These are phyloP conservation scores for Carabus problematicus DNA, from an alignment of 2,888 invertebrate species.

Conservation along the genomic window DNA sequence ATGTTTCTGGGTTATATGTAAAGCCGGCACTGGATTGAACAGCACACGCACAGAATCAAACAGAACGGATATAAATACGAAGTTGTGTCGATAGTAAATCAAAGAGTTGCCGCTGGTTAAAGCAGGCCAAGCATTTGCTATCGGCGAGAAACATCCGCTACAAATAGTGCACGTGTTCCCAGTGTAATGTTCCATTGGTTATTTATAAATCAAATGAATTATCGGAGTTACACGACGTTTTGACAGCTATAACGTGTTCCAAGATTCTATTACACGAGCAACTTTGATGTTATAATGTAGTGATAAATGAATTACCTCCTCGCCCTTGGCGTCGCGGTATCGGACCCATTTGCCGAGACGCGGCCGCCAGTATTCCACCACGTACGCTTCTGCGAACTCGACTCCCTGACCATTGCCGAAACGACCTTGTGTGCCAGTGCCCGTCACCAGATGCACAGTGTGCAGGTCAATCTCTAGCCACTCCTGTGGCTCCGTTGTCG, in stretches of 20 bases:
- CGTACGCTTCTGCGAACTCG: slow-evolving; percentile 85
- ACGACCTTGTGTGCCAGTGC: slow-evolving; percentile 85
- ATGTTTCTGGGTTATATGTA: too few species aligned
- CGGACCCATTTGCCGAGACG: slow-evolving; percentile 82
- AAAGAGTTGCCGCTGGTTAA: neutral
- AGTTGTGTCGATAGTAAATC: slow-evolving; percentile 25
- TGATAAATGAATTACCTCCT: slow-evolving; percentile 68
- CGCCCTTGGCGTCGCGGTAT: slow-evolving; percentile 76
- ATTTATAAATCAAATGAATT: slow-evolving; percentile 37
- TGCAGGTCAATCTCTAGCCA: slow-evolving; percentile 84
- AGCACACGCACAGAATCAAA: neutral
- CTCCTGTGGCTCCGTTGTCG: slow-evolving; percentile 77
- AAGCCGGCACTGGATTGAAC: too few species aligned
- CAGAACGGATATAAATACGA: slow-evolving; percentile 19
- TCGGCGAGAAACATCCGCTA: slow-evolving; percentile 35
- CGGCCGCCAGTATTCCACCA: slow-evolving; percentile 85
- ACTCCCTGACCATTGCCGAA: slow-evolving; percentile 92
- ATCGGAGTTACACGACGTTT: slow-evolving; percentile 23
- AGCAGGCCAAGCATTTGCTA: neutral
- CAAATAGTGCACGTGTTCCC: slow-evolving; percentile 31
- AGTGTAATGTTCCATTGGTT: slow-evolving; percentile 9
- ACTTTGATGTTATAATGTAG: slow-evolving; percentile 33
- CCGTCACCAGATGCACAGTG: slow-evolving; percentile 81
- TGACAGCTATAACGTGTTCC: slow-evolving; percentile 36
- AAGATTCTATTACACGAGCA: slow-evolving; percentile 31